phyloP scores from a whole-genome alignment of 1,140 invertebrate genomes.

The Adoxophyes honmai region DNA sequence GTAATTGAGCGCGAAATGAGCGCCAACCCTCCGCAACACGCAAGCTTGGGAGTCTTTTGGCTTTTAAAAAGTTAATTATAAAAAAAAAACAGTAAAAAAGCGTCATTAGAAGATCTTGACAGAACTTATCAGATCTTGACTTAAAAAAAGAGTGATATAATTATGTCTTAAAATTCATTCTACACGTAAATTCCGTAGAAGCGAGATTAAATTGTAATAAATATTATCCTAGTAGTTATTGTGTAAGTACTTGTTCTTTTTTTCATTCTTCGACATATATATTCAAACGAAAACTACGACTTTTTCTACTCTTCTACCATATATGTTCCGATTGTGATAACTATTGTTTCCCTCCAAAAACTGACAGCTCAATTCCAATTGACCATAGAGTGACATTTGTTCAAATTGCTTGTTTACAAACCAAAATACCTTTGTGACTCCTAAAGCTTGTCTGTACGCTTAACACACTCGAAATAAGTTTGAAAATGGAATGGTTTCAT shows the following conservation, averaged over 20 bases:
- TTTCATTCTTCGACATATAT: too few species aligned
- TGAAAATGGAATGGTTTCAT: conserved; percentile 16
- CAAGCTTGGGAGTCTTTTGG: conserved; percentile 18
- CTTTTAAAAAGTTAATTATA: conserved; percentile 18
- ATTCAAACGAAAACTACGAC: too few species aligned
- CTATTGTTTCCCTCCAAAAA: conserved; percentile 63
- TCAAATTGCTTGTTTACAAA: conserved; percentile 53
- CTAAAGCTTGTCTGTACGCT: not conserved
- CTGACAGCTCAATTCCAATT: conserved; percentile 58
- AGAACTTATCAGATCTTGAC: too few species aligned
- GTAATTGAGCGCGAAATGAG: conserved; percentile 73
- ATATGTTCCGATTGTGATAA: conserved; percentile 8
- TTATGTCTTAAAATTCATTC: conserved; percentile 16
- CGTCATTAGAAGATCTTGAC: too few species aligned
- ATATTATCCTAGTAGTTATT: too few species aligned
- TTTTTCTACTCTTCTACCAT: too few species aligned
- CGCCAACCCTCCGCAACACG: conserved; percentile 45
- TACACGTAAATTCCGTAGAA: conserved; percentile 19
- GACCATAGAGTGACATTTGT: conserved; percentile 65
- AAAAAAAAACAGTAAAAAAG: too few species aligned
- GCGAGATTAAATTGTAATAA: too few species aligned
- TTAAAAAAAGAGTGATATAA: not conserved
- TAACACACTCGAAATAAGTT: conserved; percentile 22
- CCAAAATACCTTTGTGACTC: not conserved
- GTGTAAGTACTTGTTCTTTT: too few species aligned